Base-by-base conservation (phyloP, 1,140 invertebrate species). In the Drosophila ercepeae region DNA sequence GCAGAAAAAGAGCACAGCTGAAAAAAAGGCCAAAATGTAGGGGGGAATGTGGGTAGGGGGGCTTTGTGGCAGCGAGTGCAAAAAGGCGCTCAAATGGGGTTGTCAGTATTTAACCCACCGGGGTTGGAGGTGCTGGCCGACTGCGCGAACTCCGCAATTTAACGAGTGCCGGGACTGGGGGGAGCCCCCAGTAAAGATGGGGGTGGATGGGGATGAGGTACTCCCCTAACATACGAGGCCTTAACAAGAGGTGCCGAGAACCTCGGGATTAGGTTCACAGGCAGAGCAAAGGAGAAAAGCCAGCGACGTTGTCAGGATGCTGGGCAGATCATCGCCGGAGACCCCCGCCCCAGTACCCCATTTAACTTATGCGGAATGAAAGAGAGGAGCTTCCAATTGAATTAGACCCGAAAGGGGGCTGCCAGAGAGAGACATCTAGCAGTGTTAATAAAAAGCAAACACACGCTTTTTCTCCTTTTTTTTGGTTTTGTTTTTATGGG, bases 41-140 rank as follows among this genome's bases (percentile, higher is more conserved):
- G 19, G 32, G 78, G 68, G 54, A 45, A 49, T 41, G 57, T 53
- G 82, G 63, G 57, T 59, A 63, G 64, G 68, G 65, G 63, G 68
- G 68, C 57, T 75, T 71, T 71, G 82, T 74, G 82, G 77, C 73
- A 84, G 65, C 60, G 76, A 73, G 81, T 81, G 81, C 81, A 88
- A 88, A 88, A 88, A 90, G 89, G 81, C 89, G 83, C 88, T 90
- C 89, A 90, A 90, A 90, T 90, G 81, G 89, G 89, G 89, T 90
- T 90, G 89, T 90, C 89, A 90, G 79, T 90, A 89, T 90, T 90
- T 90, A 90, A 90, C 89, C 89, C 89, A 90, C 83, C 88, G 90
- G 89, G 89, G 89, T 73, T 90, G 89, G 84, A 90, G 89, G 89
- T 90, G 89, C 83, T 69, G 89, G 55, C 83, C 65, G 70, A 71